Conservation (phyloP, 2,888 invertebrate genomes). For the Erebia epiphron region DNA sequence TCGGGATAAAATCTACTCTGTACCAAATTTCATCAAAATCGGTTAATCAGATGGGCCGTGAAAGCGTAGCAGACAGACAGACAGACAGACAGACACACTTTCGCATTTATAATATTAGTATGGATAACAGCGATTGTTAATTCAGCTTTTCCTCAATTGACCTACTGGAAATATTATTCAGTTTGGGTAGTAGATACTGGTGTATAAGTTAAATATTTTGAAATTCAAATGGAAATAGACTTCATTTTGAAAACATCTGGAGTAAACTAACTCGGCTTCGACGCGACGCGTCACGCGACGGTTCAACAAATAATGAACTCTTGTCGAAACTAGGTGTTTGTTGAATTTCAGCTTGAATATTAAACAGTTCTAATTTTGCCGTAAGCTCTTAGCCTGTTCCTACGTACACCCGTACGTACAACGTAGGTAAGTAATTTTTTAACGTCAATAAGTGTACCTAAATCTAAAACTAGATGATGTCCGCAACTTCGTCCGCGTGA, state of each 20-base stretch:
- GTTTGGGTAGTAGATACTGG: neutral
- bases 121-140: no score
- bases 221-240: constrained; percentile 15
- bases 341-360: constrained; percentile 24
- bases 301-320: constrained; percentile 24
- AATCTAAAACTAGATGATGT: no score
- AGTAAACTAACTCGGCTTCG: constrained; percentile 9
- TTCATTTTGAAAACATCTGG: constrained; percentile 25
- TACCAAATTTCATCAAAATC: no score
- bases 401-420: neutral
- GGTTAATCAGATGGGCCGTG: no score
- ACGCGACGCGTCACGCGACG: no score
- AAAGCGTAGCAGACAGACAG: no score
- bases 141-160: neutral
- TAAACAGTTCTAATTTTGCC: constrained; percentile 17
- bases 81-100: no score
- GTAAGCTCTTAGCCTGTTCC: constrained; percentile 1
- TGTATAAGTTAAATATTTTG: constrained; percentile 17
- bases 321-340: constrained; percentile 21
- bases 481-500: no score
- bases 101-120: no score
- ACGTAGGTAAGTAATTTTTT: no score
- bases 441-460: no score
- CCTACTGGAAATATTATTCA: neutral
- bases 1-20: no score